A percentile compares a stretch with the other conserved stretches of the same genome.
Conservation (phyloP, 1,140 invertebrate genomes). For the Drosophila prosaltans region DNA sequence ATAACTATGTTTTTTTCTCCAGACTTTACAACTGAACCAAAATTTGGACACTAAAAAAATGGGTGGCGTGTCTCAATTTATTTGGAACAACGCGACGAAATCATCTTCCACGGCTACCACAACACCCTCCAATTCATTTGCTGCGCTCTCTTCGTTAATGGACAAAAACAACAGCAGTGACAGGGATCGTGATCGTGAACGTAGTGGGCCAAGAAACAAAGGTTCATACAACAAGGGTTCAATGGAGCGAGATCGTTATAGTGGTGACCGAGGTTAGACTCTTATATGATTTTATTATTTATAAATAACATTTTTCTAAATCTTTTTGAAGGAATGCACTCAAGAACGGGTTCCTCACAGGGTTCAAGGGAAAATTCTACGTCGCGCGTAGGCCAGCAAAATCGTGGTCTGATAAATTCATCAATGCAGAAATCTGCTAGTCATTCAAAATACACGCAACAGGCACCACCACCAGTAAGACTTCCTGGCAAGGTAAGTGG, state of each 20-base stretch:
- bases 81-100: slow-evolving; percentile 56
- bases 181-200: slow-evolving; percentile 62
- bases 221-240: slow-evolving; percentile 84
- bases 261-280: slow-evolving; percentile 51
- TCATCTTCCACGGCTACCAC: slow-evolving; percentile 59
- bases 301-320: neutral
- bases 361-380: slow-evolving; percentile 82
- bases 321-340: slow-evolving; percentile 82
- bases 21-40: slow-evolving; percentile 61
- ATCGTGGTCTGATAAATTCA: slow-evolving; percentile 57
- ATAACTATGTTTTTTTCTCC: slow-evolving; percentile 2
- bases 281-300: neutral
- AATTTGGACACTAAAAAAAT: slow-evolving; percentile 79
- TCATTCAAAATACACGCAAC: slow-evolving; percentile 75
- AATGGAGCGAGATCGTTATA: slow-evolving; percentile 82
- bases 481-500: slow-evolving; percentile 57
- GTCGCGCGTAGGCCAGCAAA: slow-evolving; percentile 60
- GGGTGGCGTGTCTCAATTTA: slow-evolving; percentile 68
- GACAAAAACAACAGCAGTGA: slow-evolving; percentile 64
- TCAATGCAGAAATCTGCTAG: slow-evolving; percentile 75
- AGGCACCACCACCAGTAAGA: slow-evolving; percentile 41
- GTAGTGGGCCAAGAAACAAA: slow-evolving; percentile 78
- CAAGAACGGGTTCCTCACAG: slow-evolving; percentile 86
- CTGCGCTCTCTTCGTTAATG: slow-evolving; percentile 65
- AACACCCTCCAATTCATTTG: slow-evolving; percentile 76